Base-by-base conservation (phyloP, 2,113 vertebrate species). In the Laterallus jamaicensis region DNA sequence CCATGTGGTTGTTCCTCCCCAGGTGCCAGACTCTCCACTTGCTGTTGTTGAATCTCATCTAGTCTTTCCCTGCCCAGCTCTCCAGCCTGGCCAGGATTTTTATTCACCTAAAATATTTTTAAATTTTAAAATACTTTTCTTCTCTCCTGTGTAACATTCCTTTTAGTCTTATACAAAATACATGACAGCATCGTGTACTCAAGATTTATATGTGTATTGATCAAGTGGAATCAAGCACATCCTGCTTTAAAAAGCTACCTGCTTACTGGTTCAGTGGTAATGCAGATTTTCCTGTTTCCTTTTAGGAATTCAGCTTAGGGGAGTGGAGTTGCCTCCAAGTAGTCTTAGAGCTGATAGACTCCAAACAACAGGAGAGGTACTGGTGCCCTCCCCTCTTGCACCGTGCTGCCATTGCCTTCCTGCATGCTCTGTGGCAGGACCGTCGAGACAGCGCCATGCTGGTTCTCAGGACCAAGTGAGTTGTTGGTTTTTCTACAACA, bases 361-460 rank as follows among this genome's bases (percentile, higher is more conserved):
- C 98, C 73, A 98, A 99, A 55, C 98, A 99, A 62, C 98, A 99
- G 95, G 99, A 99, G 47, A 98, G 98, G 44, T 99, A 99, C 54
- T 99, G 99, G 99, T 99, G 99, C 83, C 99, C 99, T 1, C 99
- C 99, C 1, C 97, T 99, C 40, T 97, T 99, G 63, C 99, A 99
- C 88, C 98, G 99, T 1, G 99, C 99, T 0, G 99, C 99, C 52
- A 97, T 99, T 9, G 98, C 99, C 88, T 99, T 99, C 96, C 98
- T 99, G 42, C 99, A 99, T 1, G 99, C 99, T 7, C 98, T 99
- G 83, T 99, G 99, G 99, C 99, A 99, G 97, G 99, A 99, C 95
- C 99, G 99, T 6, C 97, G 99, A 6, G 99, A 99, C 18, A 99
- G 99, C 1, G 99, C 99, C 92, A 99, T 99, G 98, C 98, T 99